Evolutionary conservation across 2,888 invertebrate species (phyloP).

Genomic region (Caenorhabditis virilis): DNA sequence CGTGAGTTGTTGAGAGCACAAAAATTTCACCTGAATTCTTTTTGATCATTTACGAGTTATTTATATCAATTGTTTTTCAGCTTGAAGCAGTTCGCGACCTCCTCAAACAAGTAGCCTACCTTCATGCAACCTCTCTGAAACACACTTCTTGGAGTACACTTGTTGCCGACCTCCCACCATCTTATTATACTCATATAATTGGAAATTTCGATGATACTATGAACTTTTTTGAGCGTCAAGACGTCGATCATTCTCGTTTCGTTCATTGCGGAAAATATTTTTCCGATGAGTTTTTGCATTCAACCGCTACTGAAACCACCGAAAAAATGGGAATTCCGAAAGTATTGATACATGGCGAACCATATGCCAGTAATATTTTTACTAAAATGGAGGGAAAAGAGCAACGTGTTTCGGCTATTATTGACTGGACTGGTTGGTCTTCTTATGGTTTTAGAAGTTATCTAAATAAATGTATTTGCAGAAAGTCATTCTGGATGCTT

Average conservation of each 20-base stretch:
- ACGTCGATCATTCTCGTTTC: slow-evolving; percentile 50
- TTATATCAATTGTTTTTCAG: no score
- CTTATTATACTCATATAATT: slow-evolving; percentile 46
- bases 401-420: slow-evolving; percentile 46
- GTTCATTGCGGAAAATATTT: slow-evolving; percentile 39
- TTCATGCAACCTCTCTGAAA: slow-evolving; percentile 57
- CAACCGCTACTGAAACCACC: slow-evolving; percentile 49
- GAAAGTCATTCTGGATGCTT: slow-evolving; percentile 64
- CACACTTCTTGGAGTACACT: slow-evolving; percentile 58
- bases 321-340: slow-evolving; percentile 42
- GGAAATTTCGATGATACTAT: slow-evolving; percentile 44
- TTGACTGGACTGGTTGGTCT: slow-evolving; percentile 61
- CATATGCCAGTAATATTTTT: slow-evolving; percentile 57
- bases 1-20: no score
- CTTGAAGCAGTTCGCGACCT: slow-evolving; percentile 57
- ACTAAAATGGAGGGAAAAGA: slow-evolving; percentile 40
- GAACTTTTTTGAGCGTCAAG: slow-evolving; percentile 47
- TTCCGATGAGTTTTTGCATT: slow-evolving; percentile 46
- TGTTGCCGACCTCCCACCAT: slow-evolving; percentile 48
- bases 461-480: slow-evolving; percentile 18
- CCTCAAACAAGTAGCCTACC: slow-evolving; percentile 53
- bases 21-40: no score
- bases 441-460: background rate
- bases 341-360: slow-evolving; percentile 61
- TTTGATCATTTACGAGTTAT: no score